Base-by-base conservation (phyloP, 2,113 vertebrate genomes). In the Lepus europaeus region DNA sequence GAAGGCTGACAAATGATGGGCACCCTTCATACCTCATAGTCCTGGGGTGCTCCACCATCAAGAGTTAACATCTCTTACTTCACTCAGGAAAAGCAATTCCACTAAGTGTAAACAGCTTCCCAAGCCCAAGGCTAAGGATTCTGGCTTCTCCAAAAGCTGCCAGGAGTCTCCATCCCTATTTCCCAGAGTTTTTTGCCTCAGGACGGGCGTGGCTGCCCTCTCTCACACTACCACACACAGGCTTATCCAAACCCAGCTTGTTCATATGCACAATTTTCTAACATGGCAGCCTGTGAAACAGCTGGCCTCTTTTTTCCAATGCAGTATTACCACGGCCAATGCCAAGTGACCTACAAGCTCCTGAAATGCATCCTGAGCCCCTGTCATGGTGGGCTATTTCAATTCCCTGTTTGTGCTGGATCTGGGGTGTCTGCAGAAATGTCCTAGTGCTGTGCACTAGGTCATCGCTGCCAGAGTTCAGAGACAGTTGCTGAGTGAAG, bases 381-480 rank as follows among this genome's bases (percentile, higher is more conserved):
- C 85, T 63, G 36, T 14, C 63, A 49, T 2, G 31, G 39, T 87
- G 70, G 36, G 23, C 85, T 94, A 92, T 92, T 79, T 79, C 64
- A 66, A 45, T 5, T 1, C 27, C 2, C 13, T 27, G 0, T 90
- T 93, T 86, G 13, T 22, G 61, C 56, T 11, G 29, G n/a, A 96
- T n/a, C 59, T 63, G 22, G n/a, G 66, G 33, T 74, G 51, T 59
- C 22, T 80, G 31, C 17, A 51, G 16, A 63, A 91, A 69, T 13
- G 11, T 88, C 59, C 94, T n/a, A 77, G 12, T 0, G 9, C 14
- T 36, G 2, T 64, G 72, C 5, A 2, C 3, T 90, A 81, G 29
- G 83, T 74, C 61, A 93, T 27, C 8, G 0, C 5, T 88, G 20
- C 80, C 39, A 59, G 27, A 76, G 2, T 45, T 61, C 17, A 27